These are phyloP conservation scores for Cerceris rybyensis DNA, from an alignment of 2,888 invertebrate genomes.

Conservation along the genomic window DNA sequence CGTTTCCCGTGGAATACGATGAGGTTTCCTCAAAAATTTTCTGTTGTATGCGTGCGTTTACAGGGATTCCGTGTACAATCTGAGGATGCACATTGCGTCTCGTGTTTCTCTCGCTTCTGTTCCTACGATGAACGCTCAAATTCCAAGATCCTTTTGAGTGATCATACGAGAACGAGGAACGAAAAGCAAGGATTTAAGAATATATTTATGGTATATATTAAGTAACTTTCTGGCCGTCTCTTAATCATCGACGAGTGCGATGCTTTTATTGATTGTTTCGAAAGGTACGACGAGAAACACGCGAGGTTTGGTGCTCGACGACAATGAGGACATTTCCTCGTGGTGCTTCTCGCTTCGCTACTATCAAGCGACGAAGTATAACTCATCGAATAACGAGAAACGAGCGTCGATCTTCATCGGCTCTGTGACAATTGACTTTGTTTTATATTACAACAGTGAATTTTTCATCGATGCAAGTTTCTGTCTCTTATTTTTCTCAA, in stretches of 20 bases:
- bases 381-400: constrained; percentile 17
- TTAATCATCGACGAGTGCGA: constrained; percentile 57
- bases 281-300: constrained; percentile 47
- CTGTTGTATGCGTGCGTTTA: constrained; percentile 2
- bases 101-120: constrained; percentile 24
- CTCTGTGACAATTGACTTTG: too few species aligned
- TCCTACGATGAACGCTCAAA: constrained; percentile 35
- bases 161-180: constrained; percentile 28
- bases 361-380: constrained; percentile 11
- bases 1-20: constrained; percentile 9
- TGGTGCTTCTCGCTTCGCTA: constrained; percentile 6
- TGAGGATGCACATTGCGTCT: background rate
- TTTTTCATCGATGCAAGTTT: too few species aligned
- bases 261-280: constrained; percentile 64
- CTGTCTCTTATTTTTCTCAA: too few species aligned
- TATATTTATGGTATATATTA: constrained; percentile 62
- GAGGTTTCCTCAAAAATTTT: background rate
- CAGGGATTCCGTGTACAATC: background rate
- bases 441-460: too few species aligned
- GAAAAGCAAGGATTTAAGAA: constrained; percentile 29
- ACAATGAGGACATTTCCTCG: background rate
- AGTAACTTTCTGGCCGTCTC: constrained; percentile 76
- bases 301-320: background rate
- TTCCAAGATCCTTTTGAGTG: background rate
- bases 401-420: background rate